Base-by-base conservation (phyloP, 2,888 invertebrate species). In the Drosophila tanythrix region DNA sequence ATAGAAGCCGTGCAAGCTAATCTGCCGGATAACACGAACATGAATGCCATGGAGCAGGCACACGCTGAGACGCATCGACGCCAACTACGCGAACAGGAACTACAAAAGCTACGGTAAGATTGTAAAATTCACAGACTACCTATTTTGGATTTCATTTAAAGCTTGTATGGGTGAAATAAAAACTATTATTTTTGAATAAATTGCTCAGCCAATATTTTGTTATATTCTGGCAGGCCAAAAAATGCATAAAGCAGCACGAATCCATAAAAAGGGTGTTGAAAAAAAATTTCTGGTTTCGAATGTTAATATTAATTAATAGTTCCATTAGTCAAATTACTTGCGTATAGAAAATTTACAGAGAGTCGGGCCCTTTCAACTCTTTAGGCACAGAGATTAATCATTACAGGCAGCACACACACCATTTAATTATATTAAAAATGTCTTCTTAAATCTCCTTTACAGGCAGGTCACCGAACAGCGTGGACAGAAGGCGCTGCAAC, bases 401-500 rank as follows among this genome's bases (percentile, higher is more conserved):
- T 4, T 21, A 46, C 13, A 21, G 3, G 7, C 21, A 21, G 1
- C 21, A 43, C 13, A 6, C 43, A 21, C 38, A 38, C 13, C 13
- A 46, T 21, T 43, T 21, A 43, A 13, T 6, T 18, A 40, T 35
- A 7, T 36, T 6, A 11, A 36, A 29, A 21, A 27, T 50, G 56
- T 29, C 11, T 2, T 21, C 27, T 61, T 1, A n/a, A 56, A 27
- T 51, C n/a, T 11, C 15, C 7, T 53, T 64, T 33, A 3, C n/a
- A 93, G 93, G 2, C 82, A 91, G 81, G 82, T 89, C 43, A 83
- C 79, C 6, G 88, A 90, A 6, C 86, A 92, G 52, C 92, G 94
- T 8, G 94, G 94, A 3, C 92, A 93, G 63, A 93, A 92, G 74
- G 95, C 95, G 2, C 72, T 94, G 51, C 94, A 94, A 81, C 94